Conservation (phyloP, 1,140 invertebrate genomes). For the Drosophila pandora region DNA sequence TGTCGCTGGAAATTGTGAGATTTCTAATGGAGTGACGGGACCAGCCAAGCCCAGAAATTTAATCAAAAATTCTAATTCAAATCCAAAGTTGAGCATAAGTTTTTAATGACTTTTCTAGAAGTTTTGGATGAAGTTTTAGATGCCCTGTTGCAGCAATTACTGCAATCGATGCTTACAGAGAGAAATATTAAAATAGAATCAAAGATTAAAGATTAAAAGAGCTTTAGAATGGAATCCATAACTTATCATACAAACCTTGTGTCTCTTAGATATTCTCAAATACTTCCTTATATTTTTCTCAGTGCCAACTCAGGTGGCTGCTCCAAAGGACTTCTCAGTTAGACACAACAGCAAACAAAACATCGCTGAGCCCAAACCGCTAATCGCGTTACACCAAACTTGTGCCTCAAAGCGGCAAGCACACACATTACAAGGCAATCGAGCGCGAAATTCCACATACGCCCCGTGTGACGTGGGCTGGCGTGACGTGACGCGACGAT, state of each 20-base stretch:
- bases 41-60: conserved; percentile 54
- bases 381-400: conserved; percentile 80
- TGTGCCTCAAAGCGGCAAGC: conserved; percentile 31
- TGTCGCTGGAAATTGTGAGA: conserved; percentile 25
- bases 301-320: conserved; percentile 2
- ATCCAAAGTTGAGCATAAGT: conserved; percentile 69
- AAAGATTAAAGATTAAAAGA: not conserved
- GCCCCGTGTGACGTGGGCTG: conserved; percentile 60
- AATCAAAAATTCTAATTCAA: conserved; percentile 74
- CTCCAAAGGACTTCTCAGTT: conserved; percentile 29
- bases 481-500: conserved; percentile 32
- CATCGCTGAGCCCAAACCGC: conserved; percentile 59
- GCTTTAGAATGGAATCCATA: no score
- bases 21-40: not conserved
- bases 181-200: not conserved
- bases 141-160: conserved; percentile 61
- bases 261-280: not conserved
- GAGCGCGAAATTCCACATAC: conserved; percentile 80
- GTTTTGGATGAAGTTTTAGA: conserved; percentile 45
- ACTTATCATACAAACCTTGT: not conserved
- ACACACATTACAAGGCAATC: conserved; percentile 49
- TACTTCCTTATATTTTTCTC: not conserved
- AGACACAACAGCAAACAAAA: conserved; percentile 71
- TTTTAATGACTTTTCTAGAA: conserved; percentile 78
- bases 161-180: conserved; percentile 38